Percentiles rank a stretch among this genome's conserved stretches.
These are phyloP conservation scores for Aproaerema taeniolella DNA, from an alignment of 2,888 invertebrate species.

Conservation along the genomic window DNA sequence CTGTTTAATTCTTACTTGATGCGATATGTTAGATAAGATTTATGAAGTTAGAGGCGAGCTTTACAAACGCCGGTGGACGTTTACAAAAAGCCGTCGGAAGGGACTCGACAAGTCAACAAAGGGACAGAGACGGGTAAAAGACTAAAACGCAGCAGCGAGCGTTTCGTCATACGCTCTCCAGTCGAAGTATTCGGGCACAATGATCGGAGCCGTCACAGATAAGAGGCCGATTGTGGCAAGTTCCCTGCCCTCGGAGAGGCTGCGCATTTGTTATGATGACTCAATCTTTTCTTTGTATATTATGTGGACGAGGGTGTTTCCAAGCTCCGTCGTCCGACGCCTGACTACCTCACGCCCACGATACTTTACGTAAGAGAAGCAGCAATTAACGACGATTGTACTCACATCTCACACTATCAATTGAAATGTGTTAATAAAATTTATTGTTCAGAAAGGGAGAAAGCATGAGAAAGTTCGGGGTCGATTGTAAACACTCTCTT, in stretches of 20 bases:
- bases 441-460: constrained; percentile 55
- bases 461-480: constrained; percentile 54
- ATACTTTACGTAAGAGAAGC: constrained; percentile 57
- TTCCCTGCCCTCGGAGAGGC: constrained; percentile 55
- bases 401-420: constrained; percentile 46
- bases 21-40: constrained; percentile 66
- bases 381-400: constrained; percentile 70
- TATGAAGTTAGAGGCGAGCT: constrained; percentile 57
- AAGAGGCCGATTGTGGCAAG: constrained; percentile 64
- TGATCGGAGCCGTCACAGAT: constrained; percentile 69
- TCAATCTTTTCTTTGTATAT: constrained; percentile 72
- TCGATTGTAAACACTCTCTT: constrained; percentile 51
- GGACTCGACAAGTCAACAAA: constrained; percentile 71
- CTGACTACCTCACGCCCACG: constrained; percentile 44
- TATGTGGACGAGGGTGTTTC: constrained; percentile 42
- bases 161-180: constrained; percentile 42
- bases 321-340: constrained; percentile 41
- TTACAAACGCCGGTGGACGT: constrained; percentile 55
- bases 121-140: constrained; percentile 57
- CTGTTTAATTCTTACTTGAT: constrained; percentile 46
- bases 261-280: constrained; percentile 75
- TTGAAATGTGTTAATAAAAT: constrained; percentile 71
- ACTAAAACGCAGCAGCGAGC: constrained; percentile 44
- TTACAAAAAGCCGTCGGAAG: constrained; percentile 61
- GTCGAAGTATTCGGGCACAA: constrained; percentile 65